These are phyloP conservation scores for Gryllus longicercus DNA, from an alignment of 2,888 invertebrate species.

Conservation along the genomic window DNA sequence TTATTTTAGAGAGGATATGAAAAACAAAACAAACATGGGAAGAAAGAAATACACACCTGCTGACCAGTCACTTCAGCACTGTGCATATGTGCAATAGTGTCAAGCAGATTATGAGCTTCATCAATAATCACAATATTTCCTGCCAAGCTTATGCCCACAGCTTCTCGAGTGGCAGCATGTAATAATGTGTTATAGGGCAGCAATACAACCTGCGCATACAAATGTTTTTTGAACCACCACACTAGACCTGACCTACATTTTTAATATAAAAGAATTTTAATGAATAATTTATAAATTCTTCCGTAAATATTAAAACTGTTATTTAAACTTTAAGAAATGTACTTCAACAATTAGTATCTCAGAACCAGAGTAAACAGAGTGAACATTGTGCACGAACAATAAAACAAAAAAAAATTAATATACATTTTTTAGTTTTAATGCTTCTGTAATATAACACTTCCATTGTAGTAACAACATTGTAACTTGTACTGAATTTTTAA, in stretches of 20 bases:
- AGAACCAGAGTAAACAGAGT: too few species aligned
- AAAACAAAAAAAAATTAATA: too few species aligned
- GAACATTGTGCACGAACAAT: too few species aligned
- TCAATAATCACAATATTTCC: slow-evolving; percentile 84
- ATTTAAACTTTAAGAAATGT: too few species aligned
- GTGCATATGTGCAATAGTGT: slow-evolving; percentile 83
- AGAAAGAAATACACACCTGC: slow-evolving; percentile 49
- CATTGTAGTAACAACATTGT: too few species aligned
- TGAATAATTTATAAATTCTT: too few species aligned
- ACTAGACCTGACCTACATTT: not conserved
- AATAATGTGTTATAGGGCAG: slow-evolving; percentile 76
- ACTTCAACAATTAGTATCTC: too few species aligned
- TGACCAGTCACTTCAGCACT: slow-evolving; percentile 67
- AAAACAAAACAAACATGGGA: not conserved
- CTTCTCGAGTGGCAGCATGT: slow-evolving; percentile 71
- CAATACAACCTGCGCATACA: slow-evolving; percentile 56
- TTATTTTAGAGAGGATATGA: not conserved
- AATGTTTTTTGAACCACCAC: not conserved
- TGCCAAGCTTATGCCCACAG: slow-evolving; percentile 66
- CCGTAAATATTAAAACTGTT: too few species aligned
- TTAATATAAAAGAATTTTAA: too few species aligned
- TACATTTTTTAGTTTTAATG: too few species aligned
- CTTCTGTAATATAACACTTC: too few species aligned
- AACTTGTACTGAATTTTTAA: too few species aligned
- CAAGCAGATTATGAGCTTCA: slow-evolving; percentile 94